Evolutionary conservation across 2,888 invertebrate genomes (phyloP).

Genomic region (Pyrochroa serraticornis): DNA sequence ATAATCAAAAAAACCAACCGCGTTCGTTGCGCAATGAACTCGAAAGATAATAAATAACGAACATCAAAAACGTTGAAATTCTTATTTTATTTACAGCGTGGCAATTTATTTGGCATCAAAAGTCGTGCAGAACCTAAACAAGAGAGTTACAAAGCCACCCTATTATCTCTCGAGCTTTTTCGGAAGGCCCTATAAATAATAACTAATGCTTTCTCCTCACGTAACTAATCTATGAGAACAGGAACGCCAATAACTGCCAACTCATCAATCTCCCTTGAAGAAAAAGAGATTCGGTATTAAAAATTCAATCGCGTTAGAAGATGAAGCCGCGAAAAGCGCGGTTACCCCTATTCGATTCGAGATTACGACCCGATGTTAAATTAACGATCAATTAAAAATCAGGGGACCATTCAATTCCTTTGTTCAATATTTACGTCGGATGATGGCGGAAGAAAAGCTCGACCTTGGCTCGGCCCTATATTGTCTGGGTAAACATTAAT

Average conservation of each 20-base stretch:
- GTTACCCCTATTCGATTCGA: too few species aligned
- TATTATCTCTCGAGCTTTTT: conserved; percentile 47
- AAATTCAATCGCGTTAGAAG: conserved; percentile 37
- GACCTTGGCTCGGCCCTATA: neutral
- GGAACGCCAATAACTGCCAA: conserved; percentile 56
- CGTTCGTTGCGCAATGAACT: neutral
- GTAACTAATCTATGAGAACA: conserved; percentile 57
- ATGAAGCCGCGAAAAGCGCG: too few species aligned
- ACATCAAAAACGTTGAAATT: conserved; percentile 4
- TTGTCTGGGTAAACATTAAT: conserved; percentile 6
- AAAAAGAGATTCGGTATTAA: conserved; percentile 46
- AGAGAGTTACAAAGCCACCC: conserved; percentile 46
- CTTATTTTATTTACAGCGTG: conserved; percentile 35
- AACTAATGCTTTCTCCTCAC: conserved; percentile 57
- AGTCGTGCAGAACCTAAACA: conserved; percentile 45
- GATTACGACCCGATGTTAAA: too few species aligned
- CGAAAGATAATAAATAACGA: neutral
- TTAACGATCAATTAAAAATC: too few species aligned
- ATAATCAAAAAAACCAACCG: too few species aligned
- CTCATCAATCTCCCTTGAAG: conserved; percentile 49
- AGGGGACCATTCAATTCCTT: too few species aligned
- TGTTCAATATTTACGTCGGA: neutral
- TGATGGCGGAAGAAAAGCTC: neutral
- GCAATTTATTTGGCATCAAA: conserved; percentile 48
- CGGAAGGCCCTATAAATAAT: conserved; percentile 53